Percentiles rank a stretch among this genome's conserved stretches.
Evolutionary conservation across 2,113 vertebrate genomes (phyloP).

Genomic region (Amblyopsis rosae): DNA sequence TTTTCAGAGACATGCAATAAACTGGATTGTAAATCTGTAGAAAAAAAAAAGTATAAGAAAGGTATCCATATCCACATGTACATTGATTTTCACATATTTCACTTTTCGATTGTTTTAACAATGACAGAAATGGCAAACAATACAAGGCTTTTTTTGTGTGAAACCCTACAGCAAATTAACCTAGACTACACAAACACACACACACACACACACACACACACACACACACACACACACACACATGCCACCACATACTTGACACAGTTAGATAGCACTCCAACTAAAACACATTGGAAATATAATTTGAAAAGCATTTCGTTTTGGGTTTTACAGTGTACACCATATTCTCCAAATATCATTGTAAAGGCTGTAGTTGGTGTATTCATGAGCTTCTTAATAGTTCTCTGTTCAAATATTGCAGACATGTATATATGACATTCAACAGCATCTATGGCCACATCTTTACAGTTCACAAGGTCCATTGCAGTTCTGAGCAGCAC

Average conservation of each 20-base stretch:
- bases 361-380: slow-evolving; percentile 63
- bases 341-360: slow-evolving; percentile 46
- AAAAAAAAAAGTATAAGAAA: slow-evolving; percentile 43
- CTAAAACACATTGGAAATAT: slow-evolving; percentile 21
- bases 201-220: too few species aligned
- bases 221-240: too few species aligned
- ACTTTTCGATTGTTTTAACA: slow-evolving; percentile 29
- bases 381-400: slow-evolving; percentile 69
- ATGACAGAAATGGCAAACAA: slow-evolving; percentile 14
- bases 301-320: slow-evolving; percentile 22
- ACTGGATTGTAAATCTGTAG: slow-evolving; percentile 36
- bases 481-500: slow-evolving; percentile 57
- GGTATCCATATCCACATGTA: slow-evolving; percentile 6
- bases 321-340: slow-evolving; percentile 28
- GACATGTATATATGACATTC: slow-evolving; percentile 63
- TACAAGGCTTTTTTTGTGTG: slow-evolving; percentile 26
- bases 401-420: slow-evolving; percentile 43
- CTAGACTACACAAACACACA: too few species aligned
- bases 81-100: slow-evolving; percentile 7
- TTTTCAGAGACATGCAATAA: slow-evolving; percentile 90
- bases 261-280: slow-evolving; percentile 21
- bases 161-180: too few species aligned
- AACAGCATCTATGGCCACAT: slow-evolving; percentile 39
- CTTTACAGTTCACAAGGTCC: slow-evolving; percentile 30
- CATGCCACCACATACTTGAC: too few species aligned